Evolutionary conservation across 2,888 invertebrate genomes (phyloP).

Genomic region (Harpalus rufipes): DNA sequence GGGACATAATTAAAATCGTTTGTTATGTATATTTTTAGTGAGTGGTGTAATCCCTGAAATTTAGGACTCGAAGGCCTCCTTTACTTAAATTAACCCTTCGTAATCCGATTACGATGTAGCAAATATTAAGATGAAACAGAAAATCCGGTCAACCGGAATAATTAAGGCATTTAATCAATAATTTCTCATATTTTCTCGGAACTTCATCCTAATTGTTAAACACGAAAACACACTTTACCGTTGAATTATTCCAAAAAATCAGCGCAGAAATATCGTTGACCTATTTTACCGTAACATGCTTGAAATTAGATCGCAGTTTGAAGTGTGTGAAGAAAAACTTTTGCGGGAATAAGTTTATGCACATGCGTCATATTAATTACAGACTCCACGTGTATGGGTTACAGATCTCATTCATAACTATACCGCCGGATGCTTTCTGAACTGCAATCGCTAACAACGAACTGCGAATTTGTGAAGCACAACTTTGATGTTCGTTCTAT

Average conservation of each 20-base stretch:
- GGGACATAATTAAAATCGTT: too few relatives aligned
- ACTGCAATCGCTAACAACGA: background rate
- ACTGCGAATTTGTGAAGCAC: background rate
- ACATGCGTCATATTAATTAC: slow-evolving; percentile 38
- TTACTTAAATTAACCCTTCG: background rate
- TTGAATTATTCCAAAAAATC: slow-evolving; percentile 1
- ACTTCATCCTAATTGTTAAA: background rate
- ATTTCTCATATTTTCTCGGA: background rate
- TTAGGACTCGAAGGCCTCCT: background rate
- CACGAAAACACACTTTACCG: slow-evolving; percentile 37
- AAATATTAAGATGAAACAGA: slow-evolving; percentile 4
- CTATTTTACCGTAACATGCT: slow-evolving; percentile 14
- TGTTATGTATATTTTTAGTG: too few relatives aligned
- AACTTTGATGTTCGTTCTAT: background rate
- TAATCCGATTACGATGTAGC: slow-evolving; percentile 22
- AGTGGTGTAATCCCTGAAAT: background rate
- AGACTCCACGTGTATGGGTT: slow-evolving; percentile 18
- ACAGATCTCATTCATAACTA: slow-evolving; percentile 35
- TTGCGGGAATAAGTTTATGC: background rate
- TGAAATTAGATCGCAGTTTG: background rate
- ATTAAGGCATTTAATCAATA: slow-evolving; percentile 27
- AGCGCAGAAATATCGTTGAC: slow-evolving; percentile 13
- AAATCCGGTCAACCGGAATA: slow-evolving; percentile 8
- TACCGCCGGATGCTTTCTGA: background rate
- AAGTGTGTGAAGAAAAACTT: slow-evolving; percentile 19